A percentile compares a stretch with the other conserved stretches of the same genome.
Evolutionary conservation across 2,888 invertebrate genomes (phyloP).

Genomic region (Anorthoa munda): DNA sequence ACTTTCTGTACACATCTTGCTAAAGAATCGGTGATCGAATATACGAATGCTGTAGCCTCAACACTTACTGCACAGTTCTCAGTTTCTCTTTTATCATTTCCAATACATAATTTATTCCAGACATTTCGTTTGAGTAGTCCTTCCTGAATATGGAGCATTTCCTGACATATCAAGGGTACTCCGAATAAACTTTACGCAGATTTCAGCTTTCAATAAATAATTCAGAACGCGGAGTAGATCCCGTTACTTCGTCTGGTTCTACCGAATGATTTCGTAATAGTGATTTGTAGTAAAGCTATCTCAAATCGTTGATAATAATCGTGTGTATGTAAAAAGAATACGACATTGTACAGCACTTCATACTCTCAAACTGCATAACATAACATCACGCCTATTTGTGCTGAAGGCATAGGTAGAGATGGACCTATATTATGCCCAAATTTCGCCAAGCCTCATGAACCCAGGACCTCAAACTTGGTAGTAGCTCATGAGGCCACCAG

Average conservation of each 20-base stretch:
- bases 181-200: slow-evolving; percentile 30
- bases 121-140: background rate
- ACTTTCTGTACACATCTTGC: background rate
- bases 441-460: too few relatives aligned
- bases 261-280: slow-evolving; percentile 40
- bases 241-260: slow-evolving; percentile 8
- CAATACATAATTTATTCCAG: background rate
- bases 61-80: background rate
- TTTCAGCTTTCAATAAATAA: slow-evolving; percentile 14
- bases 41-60: background rate
- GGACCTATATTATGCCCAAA: too few relatives aligned
- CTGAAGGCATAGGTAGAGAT: too few relatives aligned
- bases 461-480: too few relatives aligned
- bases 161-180: slow-evolving; percentile 30
- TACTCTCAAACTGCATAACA: background rate
- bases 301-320: slow-evolving; percentile 15
- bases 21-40: background rate
- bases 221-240: slow-evolving; percentile 3
- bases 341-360: slow-evolving; percentile 32
- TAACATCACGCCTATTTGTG: too few relatives aligned
- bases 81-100: background rate
- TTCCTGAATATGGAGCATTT: slow-evolving; percentile 13
- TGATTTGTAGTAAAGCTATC: slow-evolving; percentile 33
- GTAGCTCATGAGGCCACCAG: too few relatives aligned
- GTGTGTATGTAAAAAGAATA: slow-evolving; percentile 3